These are phyloP conservation scores for Cottoperca gobio DNA, from an alignment of 2,797 vertebrate species.

Conservation along the genomic window DNA sequence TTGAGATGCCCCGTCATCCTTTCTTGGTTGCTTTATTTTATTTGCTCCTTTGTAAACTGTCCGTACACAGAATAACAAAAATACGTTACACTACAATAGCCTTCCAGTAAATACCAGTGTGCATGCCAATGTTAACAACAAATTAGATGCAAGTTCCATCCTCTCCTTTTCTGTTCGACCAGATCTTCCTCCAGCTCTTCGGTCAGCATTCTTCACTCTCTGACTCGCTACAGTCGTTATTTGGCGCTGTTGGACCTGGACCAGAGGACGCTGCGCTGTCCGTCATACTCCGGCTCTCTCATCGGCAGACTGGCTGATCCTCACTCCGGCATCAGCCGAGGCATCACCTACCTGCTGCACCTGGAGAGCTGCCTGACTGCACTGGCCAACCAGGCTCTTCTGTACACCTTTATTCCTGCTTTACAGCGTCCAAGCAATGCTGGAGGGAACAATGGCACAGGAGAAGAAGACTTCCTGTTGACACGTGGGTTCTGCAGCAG, in stretches of 20 bases:
- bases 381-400: constrained; percentile 90
- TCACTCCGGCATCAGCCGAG: constrained; percentile 87
- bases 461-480: constrained; percentile 57
- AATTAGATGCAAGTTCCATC: neutral
- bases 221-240: constrained; percentile 91
- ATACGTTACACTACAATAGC: neutral
- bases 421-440: constrained; percentile 69
- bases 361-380: constrained; percentile 90
- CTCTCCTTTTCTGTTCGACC: constrained; percentile 2
- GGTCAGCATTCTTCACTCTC: constrained; percentile 79
- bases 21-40: neutral
- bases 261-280: constrained; percentile 90
- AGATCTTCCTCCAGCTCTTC: constrained; percentile 82
- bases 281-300: constrained; percentile 88
- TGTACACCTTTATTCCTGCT: constrained; percentile 87
- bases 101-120: too few relatives aligned
- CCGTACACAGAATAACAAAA: neutral
- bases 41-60: neutral
- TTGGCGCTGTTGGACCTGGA: constrained; percentile 90
- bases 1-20: neutral
- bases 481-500: constrained; percentile 72
- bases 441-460: constrained; percentile 66
- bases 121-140: neutral
- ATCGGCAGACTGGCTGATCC: constrained; percentile 87
- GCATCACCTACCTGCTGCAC: constrained; percentile 92